phyloP scores from a whole-genome alignment of 2,797 vertebrate species.

The Xiphorhynchus erythropygius region DNA sequence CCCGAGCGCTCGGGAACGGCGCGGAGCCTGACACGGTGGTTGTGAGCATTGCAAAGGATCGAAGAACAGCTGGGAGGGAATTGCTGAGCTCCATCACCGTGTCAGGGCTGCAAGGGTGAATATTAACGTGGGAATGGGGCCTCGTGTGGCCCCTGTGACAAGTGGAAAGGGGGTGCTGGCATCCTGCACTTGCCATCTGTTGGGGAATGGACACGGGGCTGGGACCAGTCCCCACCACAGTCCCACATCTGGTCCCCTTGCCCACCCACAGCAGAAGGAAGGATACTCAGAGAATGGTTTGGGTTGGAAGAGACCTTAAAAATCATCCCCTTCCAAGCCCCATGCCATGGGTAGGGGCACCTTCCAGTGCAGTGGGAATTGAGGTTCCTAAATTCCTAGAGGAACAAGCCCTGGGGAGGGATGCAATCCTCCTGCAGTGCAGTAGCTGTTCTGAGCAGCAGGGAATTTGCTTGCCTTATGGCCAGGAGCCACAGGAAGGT shows the following conservation, averaged over 20 bases:
- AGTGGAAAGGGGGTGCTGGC: background rate
- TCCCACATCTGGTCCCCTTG: rapidly evolving
- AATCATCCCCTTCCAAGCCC: background rate
- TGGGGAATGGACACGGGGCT: rapidly evolving
- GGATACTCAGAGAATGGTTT: background rate
- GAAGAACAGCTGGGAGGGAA: background rate
- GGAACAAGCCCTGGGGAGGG: background rate
- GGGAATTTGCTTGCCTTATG: background rate
- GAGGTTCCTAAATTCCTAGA: background rate
- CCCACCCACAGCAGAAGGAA: rapidly evolving
- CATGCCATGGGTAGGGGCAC: background rate
- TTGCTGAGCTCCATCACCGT: background rate
- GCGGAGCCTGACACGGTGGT: rapidly evolving
- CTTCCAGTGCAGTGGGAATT: background rate
- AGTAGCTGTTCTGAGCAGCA: background rate
- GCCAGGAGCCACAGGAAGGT: background rate
- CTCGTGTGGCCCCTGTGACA: background rate
- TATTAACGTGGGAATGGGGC: too few species aligned
- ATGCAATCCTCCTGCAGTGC: background rate
- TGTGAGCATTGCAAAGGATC: background rate
- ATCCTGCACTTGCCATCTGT: background rate
- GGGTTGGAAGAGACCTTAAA: background rate
- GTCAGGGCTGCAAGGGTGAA: background rate
- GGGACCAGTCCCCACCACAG: rapidly evolving
- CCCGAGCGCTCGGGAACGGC: background rate